Conservation (phyloP, 2,797 vertebrate genomes). For the Aselliscus stoliczkanus region DNA sequence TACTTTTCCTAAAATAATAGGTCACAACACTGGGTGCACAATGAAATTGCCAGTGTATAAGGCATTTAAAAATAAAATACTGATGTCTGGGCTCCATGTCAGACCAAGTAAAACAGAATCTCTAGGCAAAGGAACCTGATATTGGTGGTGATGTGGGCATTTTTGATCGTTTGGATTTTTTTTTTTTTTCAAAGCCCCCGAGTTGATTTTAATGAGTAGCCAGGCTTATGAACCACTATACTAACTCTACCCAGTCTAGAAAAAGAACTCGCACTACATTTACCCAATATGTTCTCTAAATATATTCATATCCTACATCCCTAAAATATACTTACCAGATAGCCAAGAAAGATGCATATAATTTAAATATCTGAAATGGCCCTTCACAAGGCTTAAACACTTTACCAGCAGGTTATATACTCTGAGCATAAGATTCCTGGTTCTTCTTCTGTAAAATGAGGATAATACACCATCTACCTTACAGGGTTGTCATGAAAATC, state of each 20-base stretch:
- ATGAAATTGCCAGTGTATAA: neutral
- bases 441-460: neutral
- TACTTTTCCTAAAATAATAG: slow-evolving; percentile 37
- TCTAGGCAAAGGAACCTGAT: neutral
- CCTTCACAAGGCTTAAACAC: neutral
- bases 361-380: neutral
- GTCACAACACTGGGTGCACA: neutral
- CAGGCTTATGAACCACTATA: neutral
- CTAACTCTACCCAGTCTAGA: neutral
- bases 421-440: neutral
- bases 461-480: neutral
- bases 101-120: neutral
- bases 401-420: neutral
- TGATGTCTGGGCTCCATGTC: neutral
- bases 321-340: neutral
- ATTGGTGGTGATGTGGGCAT: neutral
- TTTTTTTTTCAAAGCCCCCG: neutral
- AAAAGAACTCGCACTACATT: neutral
- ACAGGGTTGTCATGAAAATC: neutral
- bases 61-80: neutral
- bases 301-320: neutral
- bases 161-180: neutral
- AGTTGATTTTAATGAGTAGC: neutral
- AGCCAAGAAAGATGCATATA: neutral
- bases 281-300: neutral